Evolutionary conservation across 2,797 vertebrate genomes (phyloP), one percentile per base, ranked within the genome.

Genomic region (Poeciliopsis infans): DNA sequence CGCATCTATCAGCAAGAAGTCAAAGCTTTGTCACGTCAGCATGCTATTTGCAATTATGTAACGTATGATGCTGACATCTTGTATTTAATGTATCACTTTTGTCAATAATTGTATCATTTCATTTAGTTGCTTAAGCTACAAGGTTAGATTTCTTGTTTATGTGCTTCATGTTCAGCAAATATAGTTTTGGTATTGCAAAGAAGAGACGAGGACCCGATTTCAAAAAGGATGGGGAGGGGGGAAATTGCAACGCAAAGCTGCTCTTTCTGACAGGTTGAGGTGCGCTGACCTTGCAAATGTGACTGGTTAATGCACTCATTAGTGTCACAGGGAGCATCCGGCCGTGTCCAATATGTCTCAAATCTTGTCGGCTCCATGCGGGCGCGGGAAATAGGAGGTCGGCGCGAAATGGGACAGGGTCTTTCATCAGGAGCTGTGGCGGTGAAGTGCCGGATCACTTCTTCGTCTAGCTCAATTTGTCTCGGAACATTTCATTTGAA

Each of bases 381-480:
- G 2, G 49, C 0, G 72, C 77, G 76, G 51, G 84, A 87, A 86
- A 88, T 85, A 76, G 76, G 76, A 88, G 82, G 87, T 88, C 84
- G 79, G 31, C 79, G 79, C 81, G 85, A 86, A 87, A 87, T 75
- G 71, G 75, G 28, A 87, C n/a, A 33, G 51, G 72, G 66, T 86
- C 83, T 39, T 51, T 89, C 82, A 89, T 73, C 88, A 87, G 79
- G 53, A 86, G 79, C 80, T 69, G 7, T 74, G 74, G 76, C 16
- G 39, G 61, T 70, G 81, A 69, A 80, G 70, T 76, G 70, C 80
- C 76, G 64, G 10, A 78, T 31, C 53, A 69, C 83, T 82, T 84
- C 77, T 69, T 79, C 74, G 73, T 75, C 75, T 81, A 75, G 70
- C 79, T 81, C 74, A 72, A n/a, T 41, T 57, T 69, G 57, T 25